Conservation (phyloP, 2,888 invertebrate species). For the Fragum sueziense region DNA sequence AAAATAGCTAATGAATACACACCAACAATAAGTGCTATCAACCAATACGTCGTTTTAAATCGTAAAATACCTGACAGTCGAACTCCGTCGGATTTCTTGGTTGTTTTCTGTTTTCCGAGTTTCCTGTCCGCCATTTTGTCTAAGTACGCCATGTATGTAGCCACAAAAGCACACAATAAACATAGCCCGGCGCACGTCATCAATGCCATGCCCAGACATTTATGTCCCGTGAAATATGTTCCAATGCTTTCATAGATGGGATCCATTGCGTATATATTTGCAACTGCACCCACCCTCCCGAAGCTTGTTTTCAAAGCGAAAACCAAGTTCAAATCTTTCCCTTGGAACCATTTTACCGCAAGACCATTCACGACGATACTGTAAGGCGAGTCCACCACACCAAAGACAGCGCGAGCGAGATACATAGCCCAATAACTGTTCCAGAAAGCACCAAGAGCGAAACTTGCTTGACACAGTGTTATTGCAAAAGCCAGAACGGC, state of each 20-base stretch:
- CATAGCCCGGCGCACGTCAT: background rate
- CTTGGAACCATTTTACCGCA: conserved; percentile 7
- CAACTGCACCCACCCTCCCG: background rate
- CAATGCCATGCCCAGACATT: background rate
- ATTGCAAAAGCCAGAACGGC: background rate
- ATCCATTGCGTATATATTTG: conserved; percentile 6
- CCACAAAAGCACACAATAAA: background rate
- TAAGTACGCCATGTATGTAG: background rate
- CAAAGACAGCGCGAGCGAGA: background rate
- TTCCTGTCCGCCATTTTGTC: conserved; percentile 2
- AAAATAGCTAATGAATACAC: background rate
- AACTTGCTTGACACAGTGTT: background rate
- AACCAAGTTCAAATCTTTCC: conserved; percentile 1
- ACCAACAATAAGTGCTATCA: background rate
- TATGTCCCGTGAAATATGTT: background rate
- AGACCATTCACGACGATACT: background rate
- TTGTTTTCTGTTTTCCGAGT: background rate
- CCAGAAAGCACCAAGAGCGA: background rate
- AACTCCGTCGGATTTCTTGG: background rate
- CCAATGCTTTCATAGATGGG: background rate
- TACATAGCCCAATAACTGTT: conserved; percentile 8
- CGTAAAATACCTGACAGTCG: background rate
- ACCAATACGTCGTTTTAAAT: conserved; percentile 3
- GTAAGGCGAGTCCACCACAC: background rate
- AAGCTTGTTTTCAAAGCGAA: conserved; percentile 3